A percentile compares a stretch with the other conserved stretches of the same genome.
Evolutionary conservation across 2,888 invertebrate genomes (phyloP).

Genomic region (Mermis nigrescens): DNA sequence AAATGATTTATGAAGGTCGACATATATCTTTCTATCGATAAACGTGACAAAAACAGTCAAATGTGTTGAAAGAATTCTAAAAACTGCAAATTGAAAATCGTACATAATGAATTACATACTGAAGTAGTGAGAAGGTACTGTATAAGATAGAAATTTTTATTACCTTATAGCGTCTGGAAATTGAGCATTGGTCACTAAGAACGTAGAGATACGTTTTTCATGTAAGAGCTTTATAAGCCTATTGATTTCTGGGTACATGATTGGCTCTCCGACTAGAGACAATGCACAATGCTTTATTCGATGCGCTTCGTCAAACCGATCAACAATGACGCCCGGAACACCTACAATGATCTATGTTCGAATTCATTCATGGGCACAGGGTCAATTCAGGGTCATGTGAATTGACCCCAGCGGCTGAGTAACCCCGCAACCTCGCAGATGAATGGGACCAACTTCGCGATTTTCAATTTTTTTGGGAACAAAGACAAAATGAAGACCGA

Average conservation of each 20-base stretch:
- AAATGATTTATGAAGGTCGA: too few species aligned
- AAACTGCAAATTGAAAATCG: too few species aligned
- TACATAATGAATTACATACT: too few species aligned
- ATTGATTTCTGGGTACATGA: conserved; percentile 45
- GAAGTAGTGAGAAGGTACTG: too few species aligned
- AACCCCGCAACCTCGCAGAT: too few species aligned
- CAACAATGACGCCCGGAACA: conserved; percentile 41
- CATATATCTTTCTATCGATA: neutral
- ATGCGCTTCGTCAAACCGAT: conserved; percentile 39
- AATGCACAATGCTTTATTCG: conserved; percentile 41
- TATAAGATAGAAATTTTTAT: neutral
- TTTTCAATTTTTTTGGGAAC: too few species aligned
- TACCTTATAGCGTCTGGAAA: conserved; percentile 43
- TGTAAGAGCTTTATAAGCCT: conserved; percentile 39
- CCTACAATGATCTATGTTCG: conserved; percentile 31
- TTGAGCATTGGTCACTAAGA: conserved; percentile 45
- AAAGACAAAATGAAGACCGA: too few species aligned
- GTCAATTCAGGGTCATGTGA: too few species aligned
- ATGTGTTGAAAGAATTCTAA: too few species aligned
- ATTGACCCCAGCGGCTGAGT: too few species aligned
- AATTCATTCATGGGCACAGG: too few species aligned
- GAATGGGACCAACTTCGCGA: too few species aligned
- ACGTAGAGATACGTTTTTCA: conserved; percentile 39
- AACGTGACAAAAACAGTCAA: neutral
- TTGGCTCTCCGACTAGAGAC: conserved; percentile 44